phyloP scores from a whole-genome alignment of 2,797 vertebrate genomes.

The Sebastes alutus region DNA sequence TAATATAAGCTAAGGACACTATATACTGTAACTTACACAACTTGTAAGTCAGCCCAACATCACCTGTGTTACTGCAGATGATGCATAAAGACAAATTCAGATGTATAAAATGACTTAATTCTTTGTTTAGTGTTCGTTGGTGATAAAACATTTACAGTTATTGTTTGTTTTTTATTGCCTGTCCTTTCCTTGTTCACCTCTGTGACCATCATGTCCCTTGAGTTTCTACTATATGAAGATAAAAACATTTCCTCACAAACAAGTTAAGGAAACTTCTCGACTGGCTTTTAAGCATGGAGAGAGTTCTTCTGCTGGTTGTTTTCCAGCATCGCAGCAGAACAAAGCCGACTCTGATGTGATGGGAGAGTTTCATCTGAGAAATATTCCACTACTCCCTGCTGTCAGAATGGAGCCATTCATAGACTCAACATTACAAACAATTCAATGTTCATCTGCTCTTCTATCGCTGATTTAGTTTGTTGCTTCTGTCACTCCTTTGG shows the following conservation, averaged over 20 bases:
- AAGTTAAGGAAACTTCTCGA: not conserved
- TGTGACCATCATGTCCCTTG: not conserved
- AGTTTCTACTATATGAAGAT: not conserved
- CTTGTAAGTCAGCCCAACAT: too few species aligned
- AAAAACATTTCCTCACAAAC: not conserved
- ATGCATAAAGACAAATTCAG: not conserved
- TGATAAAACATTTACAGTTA: not conserved
- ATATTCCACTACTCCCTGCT: slow-evolving; percentile 23
- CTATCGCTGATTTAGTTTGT: not conserved
- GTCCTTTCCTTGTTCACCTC: not conserved
- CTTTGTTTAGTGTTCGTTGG: not conserved
- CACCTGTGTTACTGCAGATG: too few species aligned
- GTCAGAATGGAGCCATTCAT: slow-evolving; percentile 57
- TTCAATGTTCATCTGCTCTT: not conserved
- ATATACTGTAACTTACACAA: too few species aligned
- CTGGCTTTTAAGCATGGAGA: not conserved
- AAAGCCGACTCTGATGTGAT: slow-evolving; percentile 47
- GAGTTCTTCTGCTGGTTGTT: not conserved
- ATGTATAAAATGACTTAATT: not conserved
- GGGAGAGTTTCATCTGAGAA: slow-evolving; percentile 37
- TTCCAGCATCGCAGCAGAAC: slow-evolving; percentile 29
- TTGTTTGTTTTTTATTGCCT: not conserved
- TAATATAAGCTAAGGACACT: too few species aligned
- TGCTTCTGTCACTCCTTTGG: not conserved
- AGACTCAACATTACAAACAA: not conserved